phyloP scores from a whole-genome alignment of 2,797 vertebrate genomes.

The Todus mexicanus region DNA sequence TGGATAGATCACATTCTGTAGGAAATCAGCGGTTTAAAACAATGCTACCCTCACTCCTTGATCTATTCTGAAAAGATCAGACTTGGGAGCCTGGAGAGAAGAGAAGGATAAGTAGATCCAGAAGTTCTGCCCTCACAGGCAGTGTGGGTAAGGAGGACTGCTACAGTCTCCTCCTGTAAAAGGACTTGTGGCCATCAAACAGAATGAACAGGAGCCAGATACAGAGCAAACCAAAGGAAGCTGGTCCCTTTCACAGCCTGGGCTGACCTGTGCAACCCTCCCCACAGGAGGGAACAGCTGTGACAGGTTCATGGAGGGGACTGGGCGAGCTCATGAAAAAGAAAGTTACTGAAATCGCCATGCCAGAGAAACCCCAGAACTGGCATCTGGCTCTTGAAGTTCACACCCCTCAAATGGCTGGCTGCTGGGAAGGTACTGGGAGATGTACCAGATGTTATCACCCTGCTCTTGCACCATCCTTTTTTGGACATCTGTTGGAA shows the following conservation, averaged over 20 bases:
- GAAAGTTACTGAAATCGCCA: neutral
- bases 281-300: neutral
- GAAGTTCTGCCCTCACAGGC: neutral
- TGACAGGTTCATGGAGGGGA: neutral
- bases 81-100: neutral
- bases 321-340: neutral
- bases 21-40: neutral
- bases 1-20: neutral
- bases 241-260: neutral
- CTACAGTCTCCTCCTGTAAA: neutral
- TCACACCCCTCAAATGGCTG: neutral
- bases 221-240: neutral
- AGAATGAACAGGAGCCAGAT: neutral
- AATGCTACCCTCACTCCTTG: neutral
- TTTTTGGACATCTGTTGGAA: neutral
- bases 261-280: neutral
- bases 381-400: neutral
- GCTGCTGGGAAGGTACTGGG: neutral
- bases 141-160: neutral
- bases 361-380: neutral
- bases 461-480: neutral
- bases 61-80: neutral
- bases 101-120: neutral
- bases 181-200: neutral
- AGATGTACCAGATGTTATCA: neutral